These are phyloP conservation scores for Epizoanthus stellaris DNA, from an alignment of 92 coral and sea anemone species.

Conservation along the genomic window DNA sequence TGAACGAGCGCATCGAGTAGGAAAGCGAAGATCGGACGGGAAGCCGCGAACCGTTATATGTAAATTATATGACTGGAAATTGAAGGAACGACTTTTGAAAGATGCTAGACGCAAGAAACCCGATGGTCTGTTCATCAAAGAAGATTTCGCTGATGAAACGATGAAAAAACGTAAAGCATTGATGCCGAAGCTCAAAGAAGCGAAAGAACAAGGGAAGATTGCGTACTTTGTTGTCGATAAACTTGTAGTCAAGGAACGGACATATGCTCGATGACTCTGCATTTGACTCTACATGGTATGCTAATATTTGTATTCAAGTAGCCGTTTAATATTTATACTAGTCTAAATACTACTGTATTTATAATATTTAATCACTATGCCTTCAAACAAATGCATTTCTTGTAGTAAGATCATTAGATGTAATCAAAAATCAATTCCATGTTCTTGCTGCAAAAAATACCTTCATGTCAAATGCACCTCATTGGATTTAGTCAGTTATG, in stretches of 20 bases:
- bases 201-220: slow-evolving; percentile 45
- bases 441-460: slow-evolving; percentile 26
- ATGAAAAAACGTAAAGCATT: slow-evolving; percentile 43
- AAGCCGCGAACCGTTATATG: no score
- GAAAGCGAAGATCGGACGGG: no score
- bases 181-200: slow-evolving; percentile 30
- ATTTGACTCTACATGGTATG: slow-evolving; percentile 14
- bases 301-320: slow-evolving; percentile 14
- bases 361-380: slow-evolving; percentile 24
- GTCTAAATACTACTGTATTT: neutral
- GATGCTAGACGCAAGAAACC: slow-evolving; percentile 42
- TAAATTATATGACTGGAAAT: slow-evolving; percentile 35
- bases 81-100: slow-evolving; percentile 38
- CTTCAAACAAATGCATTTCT: slow-evolving; percentile 16
- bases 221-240: slow-evolving; percentile 33
- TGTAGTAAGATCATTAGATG: slow-evolving; percentile 18
- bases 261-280: slow-evolving; percentile 25
- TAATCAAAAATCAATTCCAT: slow-evolving; percentile 26
- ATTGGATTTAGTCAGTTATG: slow-evolving; percentile 14
- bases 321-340: slow-evolving; percentile 17
- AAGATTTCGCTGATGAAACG: slow-evolving; percentile 58
- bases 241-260: slow-evolving; percentile 23
- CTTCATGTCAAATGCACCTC: slow-evolving; percentile 25
- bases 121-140: slow-evolving; percentile 30
- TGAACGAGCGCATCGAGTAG: no score